phyloP scores from a whole-genome alignment of 2,888 invertebrate genomes.

The Eledona agricola region DNA sequence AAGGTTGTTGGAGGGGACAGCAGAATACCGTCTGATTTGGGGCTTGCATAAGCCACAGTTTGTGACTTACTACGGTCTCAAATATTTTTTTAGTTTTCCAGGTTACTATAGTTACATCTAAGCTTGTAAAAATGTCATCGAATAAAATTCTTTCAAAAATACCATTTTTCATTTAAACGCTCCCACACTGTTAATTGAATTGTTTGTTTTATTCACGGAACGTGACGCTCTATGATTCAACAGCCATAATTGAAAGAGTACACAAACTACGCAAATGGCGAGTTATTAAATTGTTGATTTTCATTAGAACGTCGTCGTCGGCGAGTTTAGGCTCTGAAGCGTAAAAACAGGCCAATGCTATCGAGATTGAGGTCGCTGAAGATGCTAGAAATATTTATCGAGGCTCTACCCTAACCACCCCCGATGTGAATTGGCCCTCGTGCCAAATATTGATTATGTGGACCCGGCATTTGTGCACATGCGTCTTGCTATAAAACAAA shows the following conservation, averaged over 20 bases:
- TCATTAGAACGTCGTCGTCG: slow-evolving; percentile 7
- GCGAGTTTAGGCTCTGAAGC: slow-evolving; percentile 13
- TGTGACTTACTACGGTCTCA: slow-evolving; percentile 29
- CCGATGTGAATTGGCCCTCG: slow-evolving; percentile 22
- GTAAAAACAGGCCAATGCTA: slow-evolving; percentile 12
- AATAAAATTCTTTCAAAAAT: slow-evolving; percentile 37
- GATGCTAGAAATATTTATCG: slow-evolving; percentile 16
- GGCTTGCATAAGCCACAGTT: slow-evolving; percentile 29
- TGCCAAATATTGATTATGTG: slow-evolving; percentile 13
- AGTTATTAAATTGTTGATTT: slow-evolving; percentile 24
- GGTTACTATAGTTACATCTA: slow-evolving; percentile 26
- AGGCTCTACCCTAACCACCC: slow-evolving; percentile 8
- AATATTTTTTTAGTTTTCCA: slow-evolving; percentile 25
- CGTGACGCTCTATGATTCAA: slow-evolving; percentile 3
- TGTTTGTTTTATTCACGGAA: slow-evolving; percentile 1
- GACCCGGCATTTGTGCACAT: slow-evolving; percentile 14
- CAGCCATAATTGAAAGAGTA: slow-evolving; percentile 11
- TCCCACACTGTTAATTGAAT: neutral
- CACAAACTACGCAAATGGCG: slow-evolving; percentile 12
- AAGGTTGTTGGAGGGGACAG: slow-evolving; percentile 36
- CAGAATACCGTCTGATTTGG: slow-evolving; percentile 35
- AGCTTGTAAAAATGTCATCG: slow-evolving; percentile 35
- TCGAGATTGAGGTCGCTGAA: slow-evolving; percentile 12
- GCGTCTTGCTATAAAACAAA: no score
- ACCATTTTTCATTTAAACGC: slow-evolving; percentile 13